Evolutionary conservation across 2,113 vertebrate species (phyloP).

Genomic region (Leucoraja erinaceus): DNA sequence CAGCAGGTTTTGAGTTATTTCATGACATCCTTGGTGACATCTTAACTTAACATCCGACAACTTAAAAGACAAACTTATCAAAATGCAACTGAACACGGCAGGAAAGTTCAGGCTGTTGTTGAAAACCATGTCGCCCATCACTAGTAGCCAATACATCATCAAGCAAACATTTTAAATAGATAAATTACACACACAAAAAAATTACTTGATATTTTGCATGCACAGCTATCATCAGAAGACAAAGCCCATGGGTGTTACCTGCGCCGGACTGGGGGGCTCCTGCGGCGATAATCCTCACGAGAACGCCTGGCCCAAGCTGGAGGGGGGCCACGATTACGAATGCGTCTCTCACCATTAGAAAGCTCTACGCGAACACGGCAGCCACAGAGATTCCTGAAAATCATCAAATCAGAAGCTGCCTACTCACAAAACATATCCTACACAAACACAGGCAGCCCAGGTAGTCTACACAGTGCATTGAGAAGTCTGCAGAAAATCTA

Average conservation of each 20-base stretch:
- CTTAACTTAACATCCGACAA: neutral
- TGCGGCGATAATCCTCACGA: slow-evolving; percentile 80
- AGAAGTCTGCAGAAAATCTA: neutral
- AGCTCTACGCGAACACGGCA: slow-evolving; percentile 87
- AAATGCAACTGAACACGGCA: neutral
- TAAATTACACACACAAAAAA: slow-evolving; percentile 32
- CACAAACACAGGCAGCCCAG: neutral
- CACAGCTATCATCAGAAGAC: slow-evolving; percentile 45
- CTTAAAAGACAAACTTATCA: too few relatives aligned
- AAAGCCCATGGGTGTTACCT: slow-evolving; percentile 62
- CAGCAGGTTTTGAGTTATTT: neutral
- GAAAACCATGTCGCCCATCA: slow-evolving; percentile 36
- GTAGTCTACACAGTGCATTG: neutral
- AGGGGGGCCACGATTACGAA: slow-evolving; percentile 83
- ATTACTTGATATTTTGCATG: neutral
- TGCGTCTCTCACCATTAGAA: slow-evolving; percentile 90
- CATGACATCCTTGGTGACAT: slow-evolving; percentile 11
- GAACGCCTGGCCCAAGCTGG: slow-evolving; percentile 85
- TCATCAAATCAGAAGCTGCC: neutral
- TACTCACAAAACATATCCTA: neutral
- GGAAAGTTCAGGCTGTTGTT: slow-evolving; percentile 24
- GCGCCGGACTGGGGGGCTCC: slow-evolving; percentile 76
- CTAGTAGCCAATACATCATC: slow-evolving; percentile 33
- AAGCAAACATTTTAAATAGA: slow-evolving; percentile 27
- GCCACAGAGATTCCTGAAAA: slow-evolving; percentile 76